These are phyloP conservation scores for Callocephalon fimbriatum DNA, from an alignment of 2,113 vertebrate genomes.

Conservation along the genomic window DNA sequence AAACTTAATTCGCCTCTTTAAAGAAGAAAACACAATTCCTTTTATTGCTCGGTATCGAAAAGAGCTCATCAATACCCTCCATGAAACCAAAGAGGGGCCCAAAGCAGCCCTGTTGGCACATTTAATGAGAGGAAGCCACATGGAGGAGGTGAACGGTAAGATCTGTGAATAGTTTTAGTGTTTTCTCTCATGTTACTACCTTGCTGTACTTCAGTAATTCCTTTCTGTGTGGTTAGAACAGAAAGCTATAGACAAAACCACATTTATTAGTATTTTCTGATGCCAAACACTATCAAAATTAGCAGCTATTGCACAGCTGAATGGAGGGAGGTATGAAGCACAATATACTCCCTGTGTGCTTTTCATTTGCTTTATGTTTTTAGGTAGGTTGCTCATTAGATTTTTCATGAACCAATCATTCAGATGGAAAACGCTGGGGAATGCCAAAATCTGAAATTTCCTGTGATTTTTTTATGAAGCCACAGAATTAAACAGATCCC, in stretches of 20 bases:
- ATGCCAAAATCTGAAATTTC: not conserved
- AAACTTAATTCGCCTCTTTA: no score
- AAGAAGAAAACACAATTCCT: no score
- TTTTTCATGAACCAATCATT: not conserved
- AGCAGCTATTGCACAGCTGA: not conserved
- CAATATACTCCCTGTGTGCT: fast-evolving
- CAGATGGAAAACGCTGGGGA: not conserved
- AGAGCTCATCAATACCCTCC: no score
- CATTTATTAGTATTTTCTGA: not conserved
- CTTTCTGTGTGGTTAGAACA: not conserved
- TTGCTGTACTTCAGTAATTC: not conserved
- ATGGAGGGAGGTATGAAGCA: not conserved
- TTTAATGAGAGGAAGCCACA: not conserved
- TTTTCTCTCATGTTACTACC: not conserved
- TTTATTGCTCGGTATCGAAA: no score
- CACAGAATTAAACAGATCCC: not conserved
- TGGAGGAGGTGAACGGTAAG: not conserved
- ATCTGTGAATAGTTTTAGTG: not conserved
- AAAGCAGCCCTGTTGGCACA: not conserved
- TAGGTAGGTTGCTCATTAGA: not conserved
- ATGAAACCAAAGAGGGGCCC: no score
- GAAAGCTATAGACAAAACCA: not conserved
- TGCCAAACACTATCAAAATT: not conserved
- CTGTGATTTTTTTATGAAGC: not conserved
- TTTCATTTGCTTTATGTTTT: not conserved